Evolutionary conservation across 2,888 invertebrate species (phyloP).

Genomic region (Chydorus sphaericus): DNA sequence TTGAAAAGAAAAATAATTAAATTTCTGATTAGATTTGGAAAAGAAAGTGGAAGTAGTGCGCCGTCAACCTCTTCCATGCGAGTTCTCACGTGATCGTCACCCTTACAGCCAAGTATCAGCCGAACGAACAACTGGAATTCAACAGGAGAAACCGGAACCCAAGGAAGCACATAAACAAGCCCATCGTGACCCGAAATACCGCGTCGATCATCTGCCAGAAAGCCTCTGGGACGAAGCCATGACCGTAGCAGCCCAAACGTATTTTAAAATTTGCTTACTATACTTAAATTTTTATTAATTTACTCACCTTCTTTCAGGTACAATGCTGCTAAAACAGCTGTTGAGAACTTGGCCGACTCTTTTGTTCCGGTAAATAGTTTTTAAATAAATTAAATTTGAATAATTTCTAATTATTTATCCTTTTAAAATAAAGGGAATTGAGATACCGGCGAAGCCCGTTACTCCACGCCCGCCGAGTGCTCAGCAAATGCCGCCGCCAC

Average conservation of each 20-base stretch:
- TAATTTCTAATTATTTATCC: not conserved
- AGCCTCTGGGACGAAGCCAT: constrained; percentile 5
- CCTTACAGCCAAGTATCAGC: not conserved
- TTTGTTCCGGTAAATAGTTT: not conserved
- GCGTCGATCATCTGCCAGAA: constrained; percentile 6
- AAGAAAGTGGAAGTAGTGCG: not conserved
- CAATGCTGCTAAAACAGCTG: constrained; percentile 5
- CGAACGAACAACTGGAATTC: not conserved
- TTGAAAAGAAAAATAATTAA: not conserved
- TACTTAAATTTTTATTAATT: not conserved
- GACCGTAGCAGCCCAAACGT: constrained; percentile 6
- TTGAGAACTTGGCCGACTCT: not conserved
- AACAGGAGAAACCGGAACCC: not conserved
- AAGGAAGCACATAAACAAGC: not conserved
- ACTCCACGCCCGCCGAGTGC: not conserved
- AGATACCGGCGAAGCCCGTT: not conserved
- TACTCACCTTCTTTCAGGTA: not conserved
- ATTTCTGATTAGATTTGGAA: not conserved
- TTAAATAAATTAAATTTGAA: not conserved
- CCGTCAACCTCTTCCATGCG: not conserved
- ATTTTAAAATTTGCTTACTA: not conserved
- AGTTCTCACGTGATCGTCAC: not conserved
- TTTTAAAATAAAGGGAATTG: not conserved
- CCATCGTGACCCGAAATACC: not conserved
- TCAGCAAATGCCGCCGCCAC: not conserved